Evolutionary conservation across 1,140 invertebrate genomes (phyloP), one percentile per base, ranked within the genome.

Genomic region (Philotrypesis tridentata): DNA sequence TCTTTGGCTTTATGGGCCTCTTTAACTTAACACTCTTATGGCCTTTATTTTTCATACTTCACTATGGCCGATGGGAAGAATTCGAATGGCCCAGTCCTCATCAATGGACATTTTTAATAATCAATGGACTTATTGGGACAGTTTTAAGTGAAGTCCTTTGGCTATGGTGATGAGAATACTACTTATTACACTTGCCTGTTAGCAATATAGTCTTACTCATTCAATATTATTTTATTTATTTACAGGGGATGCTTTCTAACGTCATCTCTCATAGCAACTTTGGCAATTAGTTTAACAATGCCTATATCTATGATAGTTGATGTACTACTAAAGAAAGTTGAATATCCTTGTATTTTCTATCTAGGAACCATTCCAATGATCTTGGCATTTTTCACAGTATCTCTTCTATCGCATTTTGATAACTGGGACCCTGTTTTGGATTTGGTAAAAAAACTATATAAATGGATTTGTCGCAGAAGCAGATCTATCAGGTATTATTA

Each of bases 1-100:
- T 98, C 91, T 97, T 98, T 92, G 97, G 97, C 60, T 98, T 98
- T 92, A 96, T 98, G 80, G 97, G 97, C 29, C 90, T 98, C 3
- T 97, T 97, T 88, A 97, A 95, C 91, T 89, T 96, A 8, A 88
- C 97, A 68, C 90, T 97, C 25, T 87, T 98, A 72, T 98, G 97
- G 97, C 97, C 97, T 40, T 93, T 96, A 70, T 96, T 98, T 88
- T 95, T 97, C 86, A 93, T 97, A 77, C 92, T 97, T 11, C 95
- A 98, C 91, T 96, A 95, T 86, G 94, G 93, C 12, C 93, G 94
- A 86, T 93, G 94, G 85, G 97, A 98, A 92, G 90, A 92, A 60
- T 97, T 98, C 88, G 94, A 96, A 89, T 95, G 95, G 94, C 97
- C 97, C n/a, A 94, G 93, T 84, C 93, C 93, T 83, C 93, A 95